Evolutionary conservation across 2,113 vertebrate species (phyloP), one percentile per base, ranked within the genome.

Genomic region (Columba livia): DNA sequence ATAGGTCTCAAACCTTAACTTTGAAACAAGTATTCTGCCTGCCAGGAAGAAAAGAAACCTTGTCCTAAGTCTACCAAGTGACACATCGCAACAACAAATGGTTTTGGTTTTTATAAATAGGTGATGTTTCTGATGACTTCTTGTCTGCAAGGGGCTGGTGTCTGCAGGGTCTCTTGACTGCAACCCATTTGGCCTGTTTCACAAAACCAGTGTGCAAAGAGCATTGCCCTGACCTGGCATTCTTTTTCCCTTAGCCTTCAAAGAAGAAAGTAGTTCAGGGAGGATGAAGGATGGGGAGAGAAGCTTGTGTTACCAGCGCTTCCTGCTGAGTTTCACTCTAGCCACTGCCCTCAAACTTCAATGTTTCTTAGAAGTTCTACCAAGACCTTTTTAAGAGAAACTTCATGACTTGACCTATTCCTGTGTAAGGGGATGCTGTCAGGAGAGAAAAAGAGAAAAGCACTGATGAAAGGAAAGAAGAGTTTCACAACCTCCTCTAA

Each of bases 251-350:
- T 66, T 91, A 64, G 66, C 66, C 54, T 90, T 90, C 88, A 91
- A 69, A 79, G 31, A 77, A 67, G 38, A 66, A 79, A 64, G 48
- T 72, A 74, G 75, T 61, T n/a, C 3, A 2, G 11, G n/a, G n/a
- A 88, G 40, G 56, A 42, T 38, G 48, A 70, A 89, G 87, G 75
- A 36, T 6, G 3, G 44, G 36, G 36, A 73, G 50, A 57, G 34
- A 53, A 86, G 65, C 51, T 70, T 84, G 73, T 74, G 89, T 78
- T 92, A 73, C 56, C 79, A 42, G 15, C 24, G 5, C 40, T 80
- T 91, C 79, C 85, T 83, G 85, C 82, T 81, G 90, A 81, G 60
- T 82, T 73, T 88, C 40, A 42, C 31, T 96, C 95, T 74, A 89
- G 50, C 6, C 82, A 13, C 19, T 42, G 67, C 36, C 70, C 64